These are phyloP conservation scores for Peromyscus nudipes DNA, from an alignment of 2,797 vertebrate species.

Conservation along the genomic window DNA sequence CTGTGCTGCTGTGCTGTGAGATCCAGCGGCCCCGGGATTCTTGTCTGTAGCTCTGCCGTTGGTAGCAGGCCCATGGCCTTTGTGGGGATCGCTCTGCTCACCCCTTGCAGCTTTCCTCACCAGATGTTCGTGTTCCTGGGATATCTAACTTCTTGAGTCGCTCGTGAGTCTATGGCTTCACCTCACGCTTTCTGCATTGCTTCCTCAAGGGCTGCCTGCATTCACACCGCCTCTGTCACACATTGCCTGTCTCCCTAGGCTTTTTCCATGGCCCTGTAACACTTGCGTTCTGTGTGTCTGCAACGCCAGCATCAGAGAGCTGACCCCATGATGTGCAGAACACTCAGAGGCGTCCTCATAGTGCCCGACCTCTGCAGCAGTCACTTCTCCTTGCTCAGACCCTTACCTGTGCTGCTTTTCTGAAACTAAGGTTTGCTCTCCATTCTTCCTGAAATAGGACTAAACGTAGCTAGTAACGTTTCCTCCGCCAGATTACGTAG, in stretches of 20 bases:
- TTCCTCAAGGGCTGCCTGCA: neutral
- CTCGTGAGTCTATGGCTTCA: neutral
- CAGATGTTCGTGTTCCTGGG: neutral
- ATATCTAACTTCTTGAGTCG: neutral
- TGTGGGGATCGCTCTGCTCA: neutral
- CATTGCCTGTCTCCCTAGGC: neutral
- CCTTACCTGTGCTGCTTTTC: neutral
- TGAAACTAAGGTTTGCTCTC: neutral
- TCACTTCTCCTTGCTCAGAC: neutral
- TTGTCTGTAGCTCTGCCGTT: neutral
- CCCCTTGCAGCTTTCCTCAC: neutral
- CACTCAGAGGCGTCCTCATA: neutral
- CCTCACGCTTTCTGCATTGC: neutral
- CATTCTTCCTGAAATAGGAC: neutral
- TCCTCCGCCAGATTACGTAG: neutral
- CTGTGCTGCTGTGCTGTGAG: neutral
- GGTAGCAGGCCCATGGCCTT: neutral
- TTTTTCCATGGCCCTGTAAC: neutral
- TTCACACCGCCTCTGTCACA: neutral
- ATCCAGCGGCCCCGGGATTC: too few relatives aligned
- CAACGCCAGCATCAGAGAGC: neutral
- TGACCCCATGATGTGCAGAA: neutral
- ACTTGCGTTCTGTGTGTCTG: neutral
- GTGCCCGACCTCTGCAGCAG: neutral
- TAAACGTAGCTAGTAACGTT: neutral